Evolutionary conservation across 2,113 vertebrate species (phyloP).

Genomic region (Grus americana): DNA sequence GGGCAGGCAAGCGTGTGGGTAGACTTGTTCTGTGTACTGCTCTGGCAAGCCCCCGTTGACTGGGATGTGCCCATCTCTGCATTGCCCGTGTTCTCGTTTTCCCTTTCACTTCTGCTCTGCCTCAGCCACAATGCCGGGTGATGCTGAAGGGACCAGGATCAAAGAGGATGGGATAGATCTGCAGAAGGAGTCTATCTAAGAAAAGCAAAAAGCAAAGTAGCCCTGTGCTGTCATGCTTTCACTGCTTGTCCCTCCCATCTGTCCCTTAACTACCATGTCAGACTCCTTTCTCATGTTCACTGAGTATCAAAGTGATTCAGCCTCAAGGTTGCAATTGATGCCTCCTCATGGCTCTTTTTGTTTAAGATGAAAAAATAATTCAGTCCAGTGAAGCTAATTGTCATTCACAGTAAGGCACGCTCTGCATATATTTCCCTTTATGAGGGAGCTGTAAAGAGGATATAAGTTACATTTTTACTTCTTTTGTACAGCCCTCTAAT

Average conservation of each 20-base stretch:
- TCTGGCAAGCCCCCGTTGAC: fast-evolving
- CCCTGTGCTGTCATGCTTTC: not conserved
- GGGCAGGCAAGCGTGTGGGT: not conserved
- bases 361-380: not conserved
- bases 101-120: not conserved
- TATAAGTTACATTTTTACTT: not conserved
- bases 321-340: not conserved
- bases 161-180: not conserved
- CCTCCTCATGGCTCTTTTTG: not conserved
- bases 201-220: not conserved
- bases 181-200: not conserved
- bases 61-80: not conserved
- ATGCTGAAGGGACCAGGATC: not conserved
- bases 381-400: not conserved
- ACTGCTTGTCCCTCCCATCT: not conserved
- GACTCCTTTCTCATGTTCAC: not conserved
- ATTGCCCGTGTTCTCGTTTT: fast-evolving
- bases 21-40: too few species aligned
- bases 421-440: not conserved
- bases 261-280: not conserved
- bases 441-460: not conserved
- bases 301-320: not conserved
- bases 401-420: not conserved
- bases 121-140: not conserved
- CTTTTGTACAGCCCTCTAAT: not conserved